phyloP scores from a whole-genome alignment of 2,113 vertebrate genomes.

The Pantherophis guttatus region DNA sequence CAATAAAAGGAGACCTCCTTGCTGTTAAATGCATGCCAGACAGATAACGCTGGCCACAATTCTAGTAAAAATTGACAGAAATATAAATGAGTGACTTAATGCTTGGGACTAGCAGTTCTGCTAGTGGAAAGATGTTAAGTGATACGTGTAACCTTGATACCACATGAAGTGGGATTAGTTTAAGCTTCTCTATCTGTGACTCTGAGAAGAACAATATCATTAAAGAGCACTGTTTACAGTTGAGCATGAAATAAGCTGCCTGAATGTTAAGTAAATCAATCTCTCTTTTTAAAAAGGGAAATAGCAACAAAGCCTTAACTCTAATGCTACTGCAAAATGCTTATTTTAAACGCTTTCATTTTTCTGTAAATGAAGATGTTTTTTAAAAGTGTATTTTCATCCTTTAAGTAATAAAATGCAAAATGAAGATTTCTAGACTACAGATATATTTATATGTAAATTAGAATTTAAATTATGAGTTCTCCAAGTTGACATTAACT shows the following conservation, averaged over 20 bases:
- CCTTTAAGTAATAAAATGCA: not conserved
- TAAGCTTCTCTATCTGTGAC: slow-evolving; percentile 12
- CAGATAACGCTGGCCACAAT: slow-evolving; percentile 18
- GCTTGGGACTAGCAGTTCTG: slow-evolving; percentile 6
- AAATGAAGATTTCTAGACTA: not conserved
- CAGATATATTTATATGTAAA: not conserved
- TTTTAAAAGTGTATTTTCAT: not conserved
- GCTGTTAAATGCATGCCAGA: slow-evolving; percentile 20
- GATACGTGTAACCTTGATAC: slow-evolving; percentile 38
- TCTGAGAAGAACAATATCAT: slow-evolving; percentile 41
- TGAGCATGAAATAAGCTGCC: not conserved
- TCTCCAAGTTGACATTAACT: not conserved
- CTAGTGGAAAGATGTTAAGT: not conserved
- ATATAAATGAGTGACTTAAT: slow-evolving; percentile 5
- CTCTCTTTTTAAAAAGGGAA: slow-evolving; percentile 6
- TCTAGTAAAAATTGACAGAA: slow-evolving; percentile 2
- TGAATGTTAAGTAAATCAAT: not conserved
- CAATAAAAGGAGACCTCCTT: not conserved
- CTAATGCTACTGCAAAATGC: slow-evolving; percentile 6
- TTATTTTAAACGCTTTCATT: slow-evolving; percentile 22
- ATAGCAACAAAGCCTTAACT: accelerated
- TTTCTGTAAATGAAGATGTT: not conserved
- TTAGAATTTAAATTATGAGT: not conserved
- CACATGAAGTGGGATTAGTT: slow-evolving; percentile 37
- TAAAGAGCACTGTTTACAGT: slow-evolving; percentile 29